phyloP scores from a whole-genome alignment of 2,797 vertebrate species.

The Parauchenoglanis ngamensis region DNA sequence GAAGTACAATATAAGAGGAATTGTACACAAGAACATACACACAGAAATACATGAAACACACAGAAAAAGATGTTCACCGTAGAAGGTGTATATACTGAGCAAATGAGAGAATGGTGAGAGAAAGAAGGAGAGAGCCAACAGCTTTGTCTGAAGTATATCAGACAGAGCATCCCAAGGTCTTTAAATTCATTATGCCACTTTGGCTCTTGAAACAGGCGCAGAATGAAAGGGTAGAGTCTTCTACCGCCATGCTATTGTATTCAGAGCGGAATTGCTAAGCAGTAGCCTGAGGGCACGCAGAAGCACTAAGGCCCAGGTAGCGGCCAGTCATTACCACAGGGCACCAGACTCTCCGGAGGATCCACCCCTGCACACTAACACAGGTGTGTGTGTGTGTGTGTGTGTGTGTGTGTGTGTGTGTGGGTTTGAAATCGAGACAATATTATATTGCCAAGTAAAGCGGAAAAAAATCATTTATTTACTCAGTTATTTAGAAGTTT shows the following conservation, averaged over 20 bases:
- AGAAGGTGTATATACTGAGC: conserved; percentile 34
- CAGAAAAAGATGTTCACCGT: background rate
- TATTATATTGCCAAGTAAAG: background rate
- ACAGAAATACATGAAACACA: background rate
- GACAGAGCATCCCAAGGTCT: conserved; percentile 78
- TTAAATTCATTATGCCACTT: conserved; percentile 78
- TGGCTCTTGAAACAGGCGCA: conserved; percentile 73
- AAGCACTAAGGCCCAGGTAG: conserved; percentile 67
- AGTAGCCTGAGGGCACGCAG: conserved; percentile 78
- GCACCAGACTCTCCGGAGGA: conserved; percentile 75
- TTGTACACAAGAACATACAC: background rate
- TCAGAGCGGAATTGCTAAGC: conserved; percentile 80
- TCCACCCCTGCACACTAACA: conserved; percentile 62
- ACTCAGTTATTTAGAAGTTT: background rate
- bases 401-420: conserved; percentile 24
- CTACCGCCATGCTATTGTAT: conserved; percentile 70
- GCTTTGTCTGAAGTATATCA: conserved; percentile 79
- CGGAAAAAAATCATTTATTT: background rate
- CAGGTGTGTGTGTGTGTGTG: conserved; percentile 40
- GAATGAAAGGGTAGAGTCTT: conserved; percentile 60
- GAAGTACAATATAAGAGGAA: background rate
- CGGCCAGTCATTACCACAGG: conserved; percentile 75
- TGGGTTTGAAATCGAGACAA: conserved; percentile 18
- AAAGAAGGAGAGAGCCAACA: conserved; percentile 59
- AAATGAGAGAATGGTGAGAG: conserved; percentile 38